A percentile compares a stretch with the other conserved stretches of the same genome.
Conservation (phyloP, 2,113 vertebrate species). For the Ophthalmolycus amberensis region DNA sequence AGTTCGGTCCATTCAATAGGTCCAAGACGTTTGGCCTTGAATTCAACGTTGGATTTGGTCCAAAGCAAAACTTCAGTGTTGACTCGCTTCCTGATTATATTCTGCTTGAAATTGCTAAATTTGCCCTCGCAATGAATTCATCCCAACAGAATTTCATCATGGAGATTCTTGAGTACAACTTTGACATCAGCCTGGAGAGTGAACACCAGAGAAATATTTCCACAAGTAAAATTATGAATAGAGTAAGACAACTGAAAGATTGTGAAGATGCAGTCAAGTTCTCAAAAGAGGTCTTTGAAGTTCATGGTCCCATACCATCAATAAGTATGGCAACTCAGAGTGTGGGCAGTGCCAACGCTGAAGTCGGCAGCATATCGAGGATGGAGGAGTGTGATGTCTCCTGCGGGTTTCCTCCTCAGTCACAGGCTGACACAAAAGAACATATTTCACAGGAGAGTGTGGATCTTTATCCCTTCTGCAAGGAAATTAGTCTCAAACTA, state of each 20-base stretch:
- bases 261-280: too few species aligned
- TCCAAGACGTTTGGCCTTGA: conserved; percentile 1
- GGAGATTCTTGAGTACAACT: conserved; percentile 49
- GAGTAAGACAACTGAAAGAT: too few species aligned
- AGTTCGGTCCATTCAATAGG: neutral
- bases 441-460: neutral
- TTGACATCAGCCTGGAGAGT: too few species aligned
- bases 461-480: conserved; percentile 26
- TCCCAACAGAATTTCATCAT: conserved; percentile 48
- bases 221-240: too few species aligned
- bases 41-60: conserved; percentile 46
- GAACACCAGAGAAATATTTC: too few species aligned
- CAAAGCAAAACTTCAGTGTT: conserved; percentile 26
- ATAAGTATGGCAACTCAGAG: neutral
- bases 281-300: too few species aligned
- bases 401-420: neutral
- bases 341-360: neutral
- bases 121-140: conserved; percentile 42
- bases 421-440: neutral
- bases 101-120: conserved; percentile 41
- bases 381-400: neutral
- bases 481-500: conserved; percentile 40
- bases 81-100: neutral
- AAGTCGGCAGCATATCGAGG: neutral
- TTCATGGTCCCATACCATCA: too few species aligned